Conservation (phyloP, 1,140 invertebrate genomes). For the Papilio machaon region DNA sequence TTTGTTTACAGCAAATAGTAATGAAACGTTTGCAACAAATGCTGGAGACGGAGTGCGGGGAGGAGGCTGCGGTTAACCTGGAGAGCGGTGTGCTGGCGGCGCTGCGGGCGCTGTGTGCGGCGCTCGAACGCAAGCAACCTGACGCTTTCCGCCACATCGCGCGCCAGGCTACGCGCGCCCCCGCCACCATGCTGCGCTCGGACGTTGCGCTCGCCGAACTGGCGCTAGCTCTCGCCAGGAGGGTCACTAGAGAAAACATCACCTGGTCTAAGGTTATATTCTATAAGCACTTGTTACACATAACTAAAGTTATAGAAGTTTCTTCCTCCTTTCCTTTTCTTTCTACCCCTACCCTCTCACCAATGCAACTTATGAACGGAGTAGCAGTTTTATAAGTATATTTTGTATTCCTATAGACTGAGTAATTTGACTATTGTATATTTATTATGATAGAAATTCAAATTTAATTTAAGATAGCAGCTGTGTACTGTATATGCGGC, state of each 20-base stretch:
- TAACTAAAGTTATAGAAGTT: not conserved
- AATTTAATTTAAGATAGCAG: constrained; percentile 69
- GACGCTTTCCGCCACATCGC: constrained; percentile 77
- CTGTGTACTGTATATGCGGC: constrained; percentile 78
- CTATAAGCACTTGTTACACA: not conserved
- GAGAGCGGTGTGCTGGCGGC: constrained; percentile 65
- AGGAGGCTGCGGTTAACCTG: constrained; percentile 66
- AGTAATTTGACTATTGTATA: no score
- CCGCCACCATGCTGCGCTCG: constrained; percentile 67
- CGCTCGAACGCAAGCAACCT: constrained; percentile 74
- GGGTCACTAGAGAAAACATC: constrained; percentile 78
- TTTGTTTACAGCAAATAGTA: constrained; percentile 67
- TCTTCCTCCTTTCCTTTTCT: not conserved
- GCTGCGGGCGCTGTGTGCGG: constrained; percentile 69
- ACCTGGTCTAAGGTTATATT: constrained; percentile 79
- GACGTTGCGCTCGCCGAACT: constrained; percentile 75
- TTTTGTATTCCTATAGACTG: no score
- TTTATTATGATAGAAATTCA: not conserved
- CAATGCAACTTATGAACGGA: no score
- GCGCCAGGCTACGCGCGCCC: constrained; percentile 71
- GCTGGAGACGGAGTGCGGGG: constrained; percentile 76
- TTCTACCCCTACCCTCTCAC: no score
- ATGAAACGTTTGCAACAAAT: constrained; percentile 74
- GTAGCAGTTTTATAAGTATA: no score
- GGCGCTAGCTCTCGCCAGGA: constrained; percentile 72